Conservation (phyloP, 2,797 vertebrate species). For the Hydrocynus forskahlii region DNA sequence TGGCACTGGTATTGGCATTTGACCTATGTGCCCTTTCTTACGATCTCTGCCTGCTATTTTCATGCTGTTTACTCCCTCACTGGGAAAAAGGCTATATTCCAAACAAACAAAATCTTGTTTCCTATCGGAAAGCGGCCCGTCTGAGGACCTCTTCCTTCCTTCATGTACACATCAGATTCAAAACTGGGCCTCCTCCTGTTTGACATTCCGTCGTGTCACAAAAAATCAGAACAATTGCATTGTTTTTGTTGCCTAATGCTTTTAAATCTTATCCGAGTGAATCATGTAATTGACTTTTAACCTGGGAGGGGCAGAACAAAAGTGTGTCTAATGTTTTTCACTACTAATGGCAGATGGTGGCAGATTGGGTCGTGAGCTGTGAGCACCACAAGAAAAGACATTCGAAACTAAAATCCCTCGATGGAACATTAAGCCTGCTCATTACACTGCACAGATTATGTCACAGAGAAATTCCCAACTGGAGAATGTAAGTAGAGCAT, state of each 20-base stretch:
- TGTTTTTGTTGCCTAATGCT: background rate
- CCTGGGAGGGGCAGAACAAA: constrained; percentile 28
- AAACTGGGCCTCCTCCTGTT: constrained; percentile 5
- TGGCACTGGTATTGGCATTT: constrained; percentile 2
- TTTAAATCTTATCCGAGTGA: constrained; percentile 1
- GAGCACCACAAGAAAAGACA: background rate
- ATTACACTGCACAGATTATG: background rate
- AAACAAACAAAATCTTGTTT: constrained; percentile 63
- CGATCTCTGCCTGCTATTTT: constrained; percentile 54
- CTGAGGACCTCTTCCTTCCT: constrained; percentile 58
- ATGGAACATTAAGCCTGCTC: background rate
- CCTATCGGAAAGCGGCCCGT: constrained; percentile 58
- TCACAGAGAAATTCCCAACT: background rate
- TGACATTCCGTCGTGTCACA: constrained; percentile 15
- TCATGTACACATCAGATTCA: constrained; percentile 35
- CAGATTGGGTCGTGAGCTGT: constrained; percentile 10
- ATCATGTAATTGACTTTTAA: background rate
- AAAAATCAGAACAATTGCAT: constrained; percentile 3
- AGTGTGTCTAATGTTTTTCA: constrained; percentile 10
- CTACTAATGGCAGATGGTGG: constrained; percentile 8
- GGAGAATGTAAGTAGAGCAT: background rate
- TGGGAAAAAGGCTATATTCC: constrained; percentile 49
- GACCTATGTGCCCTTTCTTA: constrained; percentile 46
- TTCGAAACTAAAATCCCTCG: background rate
- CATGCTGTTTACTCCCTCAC: constrained; percentile 66